These are phyloP conservation scores for Axis porcinus DNA, from an alignment of 2,113 vertebrate genomes.

Conservation along the genomic window DNA sequence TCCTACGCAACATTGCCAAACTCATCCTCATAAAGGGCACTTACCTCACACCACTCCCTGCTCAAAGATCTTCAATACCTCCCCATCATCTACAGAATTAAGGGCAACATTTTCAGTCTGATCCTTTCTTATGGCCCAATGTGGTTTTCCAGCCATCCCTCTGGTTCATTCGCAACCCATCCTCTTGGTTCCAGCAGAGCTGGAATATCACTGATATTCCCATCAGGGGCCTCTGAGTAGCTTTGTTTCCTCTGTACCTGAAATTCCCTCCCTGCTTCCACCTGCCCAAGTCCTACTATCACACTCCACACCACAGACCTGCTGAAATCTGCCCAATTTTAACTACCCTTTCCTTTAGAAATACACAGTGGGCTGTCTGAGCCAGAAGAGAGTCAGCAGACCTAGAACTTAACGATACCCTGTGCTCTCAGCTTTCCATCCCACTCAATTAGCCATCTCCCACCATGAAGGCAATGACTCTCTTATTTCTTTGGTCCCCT, in stretches of 20 bases:
- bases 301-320: too few relatives aligned
- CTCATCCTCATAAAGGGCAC: too few relatives aligned
- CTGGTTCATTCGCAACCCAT: background rate
- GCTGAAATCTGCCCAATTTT: background rate
- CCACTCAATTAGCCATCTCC: background rate
- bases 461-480: background rate
- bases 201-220: background rate
- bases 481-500: background rate
- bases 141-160: too few relatives aligned
- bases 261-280: background rate
- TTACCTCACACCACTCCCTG: background rate
- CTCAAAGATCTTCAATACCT: background rate
- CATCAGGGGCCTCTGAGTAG: background rate
- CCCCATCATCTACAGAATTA: background rate
- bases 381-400: background rate
- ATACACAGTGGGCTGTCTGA: background rate
- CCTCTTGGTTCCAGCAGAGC: background rate
- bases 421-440: background rate
- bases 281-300: too few relatives aligned
- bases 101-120: background rate
- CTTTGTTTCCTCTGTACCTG: background rate
- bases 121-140: background rate
- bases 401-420: background rate
- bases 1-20: background rate
- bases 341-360: background rate